Evolutionary conservation across 2,888 invertebrate species (phyloP).

Genomic region (Meloe dianella): DNA sequence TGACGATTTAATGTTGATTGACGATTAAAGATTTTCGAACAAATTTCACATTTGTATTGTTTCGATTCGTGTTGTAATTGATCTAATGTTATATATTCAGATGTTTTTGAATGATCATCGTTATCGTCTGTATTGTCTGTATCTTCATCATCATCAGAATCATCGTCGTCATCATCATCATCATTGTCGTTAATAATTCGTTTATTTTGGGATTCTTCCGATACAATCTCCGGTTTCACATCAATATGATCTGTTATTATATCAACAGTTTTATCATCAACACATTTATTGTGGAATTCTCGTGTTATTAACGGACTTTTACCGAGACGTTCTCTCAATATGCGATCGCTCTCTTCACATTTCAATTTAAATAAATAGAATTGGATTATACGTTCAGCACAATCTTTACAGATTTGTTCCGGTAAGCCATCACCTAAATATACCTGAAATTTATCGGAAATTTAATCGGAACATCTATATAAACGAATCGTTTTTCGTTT

Average conservation of each 20-base stretch:
- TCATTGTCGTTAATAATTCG: conserved; percentile 20
- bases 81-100: conserved; percentile 20
- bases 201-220: conserved; percentile 28
- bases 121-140: conserved; percentile 33
- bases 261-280: conserved; percentile 15
- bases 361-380: conserved; percentile 62
- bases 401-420: conserved; percentile 65
- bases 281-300: not conserved
- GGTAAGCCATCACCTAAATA: conserved; percentile 65
- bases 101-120: conserved; percentile 21
- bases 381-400: conserved; percentile 61
- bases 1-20: conserved; percentile 55
- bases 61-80: conserved; percentile 27
- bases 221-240: conserved; percentile 41
- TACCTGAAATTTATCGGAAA: conserved; percentile 45
- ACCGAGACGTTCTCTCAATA: conserved; percentile 51
- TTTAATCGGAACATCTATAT: not conserved
- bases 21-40: conserved; percentile 60
- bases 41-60: conserved; percentile 56
- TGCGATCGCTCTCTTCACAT: conserved; percentile 59
- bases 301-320: conserved; percentile 35
- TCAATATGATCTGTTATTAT: conserved; percentile 32
- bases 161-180: conserved; percentile 46
- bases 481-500: no score
- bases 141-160: conserved; percentile 34